Evolutionary conservation across 2,797 vertebrate species (phyloP).

Genomic region (Antrozous pallidus): DNA sequence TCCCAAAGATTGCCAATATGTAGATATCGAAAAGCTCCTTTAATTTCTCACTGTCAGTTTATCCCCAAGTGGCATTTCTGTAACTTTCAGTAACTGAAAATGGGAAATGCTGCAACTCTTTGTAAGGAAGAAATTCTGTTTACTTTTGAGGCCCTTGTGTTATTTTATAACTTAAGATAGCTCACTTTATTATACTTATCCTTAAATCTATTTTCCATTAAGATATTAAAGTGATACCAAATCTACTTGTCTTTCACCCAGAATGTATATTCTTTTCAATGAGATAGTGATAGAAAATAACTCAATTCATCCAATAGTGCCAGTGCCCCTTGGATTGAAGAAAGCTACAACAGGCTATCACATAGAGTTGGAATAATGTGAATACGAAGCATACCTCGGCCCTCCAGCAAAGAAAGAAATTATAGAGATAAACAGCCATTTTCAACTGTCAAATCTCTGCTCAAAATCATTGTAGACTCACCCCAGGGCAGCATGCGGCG

Average conservation of each 20-base stretch:
- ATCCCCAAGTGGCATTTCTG: constrained; percentile 4
- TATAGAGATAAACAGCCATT: not conserved
- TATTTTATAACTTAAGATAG: constrained; percentile 29
- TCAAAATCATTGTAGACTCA: not conserved
- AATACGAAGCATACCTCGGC: not conserved
- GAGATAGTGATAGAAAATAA: constrained; percentile 19
- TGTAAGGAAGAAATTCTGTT: constrained; percentile 45
- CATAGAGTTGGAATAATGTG: not conserved
- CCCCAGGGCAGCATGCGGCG: not conserved
- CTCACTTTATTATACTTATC: constrained; percentile 58
- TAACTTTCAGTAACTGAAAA: constrained; percentile 24
- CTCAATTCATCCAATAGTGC: not conserved
- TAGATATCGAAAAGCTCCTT: not conserved
- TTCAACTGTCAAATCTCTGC: not conserved
- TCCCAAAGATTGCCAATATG: not conserved
- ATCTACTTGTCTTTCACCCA: constrained; percentile 28
- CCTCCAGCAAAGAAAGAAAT: constrained; percentile 48
- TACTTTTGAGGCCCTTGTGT: constrained; percentile 41
- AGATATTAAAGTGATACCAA: constrained; percentile 61
- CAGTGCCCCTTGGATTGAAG: not conserved
- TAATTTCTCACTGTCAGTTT: not conserved
- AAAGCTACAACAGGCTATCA: not conserved
- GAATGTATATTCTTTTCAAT: constrained; percentile 48
- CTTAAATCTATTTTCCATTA: constrained; percentile 65
- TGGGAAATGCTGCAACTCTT: not conserved